Evolutionary conservation across 2,888 invertebrate species (phyloP), one percentile per base, ranked within the genome.

Genomic region (Digitonthophagus gazella): DNA sequence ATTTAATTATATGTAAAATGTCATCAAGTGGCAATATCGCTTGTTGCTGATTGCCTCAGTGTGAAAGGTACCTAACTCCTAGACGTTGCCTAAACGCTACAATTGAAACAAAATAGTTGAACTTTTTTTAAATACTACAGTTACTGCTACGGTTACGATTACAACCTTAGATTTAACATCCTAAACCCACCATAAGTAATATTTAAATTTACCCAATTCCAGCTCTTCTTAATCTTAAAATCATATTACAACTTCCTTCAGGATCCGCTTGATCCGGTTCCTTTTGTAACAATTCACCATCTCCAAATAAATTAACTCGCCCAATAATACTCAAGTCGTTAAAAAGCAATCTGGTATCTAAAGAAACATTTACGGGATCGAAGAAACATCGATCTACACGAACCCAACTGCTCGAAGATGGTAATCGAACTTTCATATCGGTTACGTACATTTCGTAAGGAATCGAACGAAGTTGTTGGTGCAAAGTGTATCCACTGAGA

Each of bases 301-400:
- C 83, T 70, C 79, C 79, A 73, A 82, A 83, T 54, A 93, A 80
- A 71, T 91, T 90, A 0, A 93, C 90, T 75, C 88, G 87, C 0
- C 93, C 93, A 71, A 92, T 91, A 65, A 93, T 91, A 0, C 92
- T 91, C 56, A 94, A 82, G 77, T 93, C 93, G 75, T 91, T 91
- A 82, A 94, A 93, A 8, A 91, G 84, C 0, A 94, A 84, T 78
- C 92, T 88, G 0, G 93, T 93, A 74, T 91, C 91, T 4, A 93
- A 83, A 8, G 91, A 92, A 3, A 90, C 87, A 78, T 91, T 92
- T 72, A 86, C 84, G 0, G 92, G 91, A 77, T 92, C 90, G 80
- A 90, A 94, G 74, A 89, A 86, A 78, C 93, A 93, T 78, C 88
- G 89, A 73, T 93, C 92, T 0, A 93, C 90, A 85, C 58, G 68